Conservation (phyloP, 2,113 vertebrate species). For the Rousettus leschenaultii region DNA sequence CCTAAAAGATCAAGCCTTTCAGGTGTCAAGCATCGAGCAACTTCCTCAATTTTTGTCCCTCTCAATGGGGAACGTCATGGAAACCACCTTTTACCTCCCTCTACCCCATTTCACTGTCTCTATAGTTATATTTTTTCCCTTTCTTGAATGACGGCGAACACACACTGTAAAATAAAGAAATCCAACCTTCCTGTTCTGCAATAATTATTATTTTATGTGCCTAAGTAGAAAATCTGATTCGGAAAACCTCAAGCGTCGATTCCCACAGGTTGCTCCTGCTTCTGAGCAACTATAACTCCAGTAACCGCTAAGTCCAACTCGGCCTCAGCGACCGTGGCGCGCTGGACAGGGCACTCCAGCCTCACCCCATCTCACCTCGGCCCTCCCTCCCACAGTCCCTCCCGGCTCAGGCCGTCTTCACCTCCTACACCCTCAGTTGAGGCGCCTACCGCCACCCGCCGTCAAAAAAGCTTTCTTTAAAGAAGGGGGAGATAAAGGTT, state of each 20-base stretch:
- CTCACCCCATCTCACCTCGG: background rate
- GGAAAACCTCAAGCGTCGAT: background rate
- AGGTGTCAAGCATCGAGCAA: background rate
- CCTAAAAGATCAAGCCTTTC: background rate
- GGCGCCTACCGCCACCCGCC: background rate
- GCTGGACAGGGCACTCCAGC: background rate
- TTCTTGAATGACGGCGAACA: background rate
- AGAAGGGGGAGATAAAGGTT: background rate
- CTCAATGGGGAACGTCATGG: background rate
- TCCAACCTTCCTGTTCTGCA: background rate
- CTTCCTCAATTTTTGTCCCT: background rate
- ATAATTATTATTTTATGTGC: background rate
- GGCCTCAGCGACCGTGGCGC: background rate
- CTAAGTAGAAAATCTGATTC: background rate
- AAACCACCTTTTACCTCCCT: background rate
- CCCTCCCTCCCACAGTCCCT: background rate
- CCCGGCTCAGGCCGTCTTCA: background rate
- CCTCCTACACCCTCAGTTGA: background rate
- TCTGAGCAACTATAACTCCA: constrained; percentile 26
- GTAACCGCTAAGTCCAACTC: background rate
- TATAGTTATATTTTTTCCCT: background rate
- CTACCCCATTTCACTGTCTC: background rate
- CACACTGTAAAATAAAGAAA: background rate
- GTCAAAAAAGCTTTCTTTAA: background rate
- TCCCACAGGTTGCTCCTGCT: constrained; percentile 20